phyloP scores from a whole-genome alignment of 2,888 invertebrate genomes.

The Ophion obscuratus region DNA sequence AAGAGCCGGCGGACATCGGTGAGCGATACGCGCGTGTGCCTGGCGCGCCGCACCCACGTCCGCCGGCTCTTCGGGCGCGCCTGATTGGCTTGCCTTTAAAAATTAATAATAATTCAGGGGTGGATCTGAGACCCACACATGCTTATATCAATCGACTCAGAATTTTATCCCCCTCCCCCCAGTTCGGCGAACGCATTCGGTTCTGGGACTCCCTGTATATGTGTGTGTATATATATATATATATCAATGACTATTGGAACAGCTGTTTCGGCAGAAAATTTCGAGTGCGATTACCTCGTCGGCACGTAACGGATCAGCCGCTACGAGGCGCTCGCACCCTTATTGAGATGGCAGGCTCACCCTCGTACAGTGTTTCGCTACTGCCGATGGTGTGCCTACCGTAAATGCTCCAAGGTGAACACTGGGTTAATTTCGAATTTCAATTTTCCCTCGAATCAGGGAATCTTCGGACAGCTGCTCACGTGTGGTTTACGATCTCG shows the following conservation, averaged over 20 bases:
- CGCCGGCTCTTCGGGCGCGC: no score
- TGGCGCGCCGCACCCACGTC: no score
- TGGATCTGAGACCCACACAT: no score
- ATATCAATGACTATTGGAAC: not conserved
- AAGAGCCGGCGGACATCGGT: no score
- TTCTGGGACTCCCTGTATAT: not conserved
- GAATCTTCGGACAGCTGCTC: conserved; percentile 65
- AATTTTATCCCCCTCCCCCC: no score
- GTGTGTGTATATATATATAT: not conserved
- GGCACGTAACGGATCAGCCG: conserved; percentile 14
- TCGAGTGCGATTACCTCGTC: not conserved
- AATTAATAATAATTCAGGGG: no score
- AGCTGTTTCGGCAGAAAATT: conserved; percentile 29
- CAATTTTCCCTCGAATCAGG: conserved; percentile 69
- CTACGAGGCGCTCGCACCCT: not conserved
- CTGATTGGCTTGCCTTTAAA: no score
- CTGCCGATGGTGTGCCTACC: not conserved
- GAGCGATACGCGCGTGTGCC: no score
- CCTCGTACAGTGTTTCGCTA: not conserved
- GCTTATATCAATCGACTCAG: no score
- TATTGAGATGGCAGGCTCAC: not conserved
- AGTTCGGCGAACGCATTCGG: no score
- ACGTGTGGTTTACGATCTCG: not conserved
- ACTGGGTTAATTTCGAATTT: conserved; percentile 66
- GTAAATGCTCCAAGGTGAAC: conserved; percentile 42